These are phyloP conservation scores for Pseudomyrmex concolor DNA, from an alignment of 1,140 invertebrate species.

Conservation along the genomic window DNA sequence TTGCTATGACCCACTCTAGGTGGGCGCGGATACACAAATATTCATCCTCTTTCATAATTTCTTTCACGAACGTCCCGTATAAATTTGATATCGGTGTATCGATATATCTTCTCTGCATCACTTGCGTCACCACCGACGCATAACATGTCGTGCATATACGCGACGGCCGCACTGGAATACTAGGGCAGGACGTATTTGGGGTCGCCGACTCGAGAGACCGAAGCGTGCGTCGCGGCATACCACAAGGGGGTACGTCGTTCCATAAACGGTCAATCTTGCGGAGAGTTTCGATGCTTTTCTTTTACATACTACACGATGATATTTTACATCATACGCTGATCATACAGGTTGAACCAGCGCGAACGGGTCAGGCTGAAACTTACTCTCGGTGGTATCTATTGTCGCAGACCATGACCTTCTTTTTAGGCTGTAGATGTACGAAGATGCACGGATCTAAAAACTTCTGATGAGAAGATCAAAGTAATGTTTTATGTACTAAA, in stretches of 20 bases:
- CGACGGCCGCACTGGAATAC: conserved; percentile 58
- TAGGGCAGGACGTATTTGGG: conserved; percentile 59
- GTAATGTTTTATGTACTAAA: background rate
- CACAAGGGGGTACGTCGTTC: conserved; percentile 36
- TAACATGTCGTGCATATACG: conserved; percentile 52
- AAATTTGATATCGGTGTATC: background rate
- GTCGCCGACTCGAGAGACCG: conserved; percentile 60
- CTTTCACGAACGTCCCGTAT: background rate
- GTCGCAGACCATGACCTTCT: conserved; percentile 2
- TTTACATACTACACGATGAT: conserved; percentile 43
- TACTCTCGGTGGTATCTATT: conserved; percentile 26
- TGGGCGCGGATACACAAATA: background rate
- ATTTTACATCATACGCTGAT: conserved; percentile 37
- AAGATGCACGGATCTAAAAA: background rate
- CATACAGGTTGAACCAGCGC: background rate
- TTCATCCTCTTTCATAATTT: background rate
- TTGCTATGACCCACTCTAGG: no score
- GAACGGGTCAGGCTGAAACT: conserved; percentile 23
- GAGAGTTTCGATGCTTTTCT: conserved; percentile 40
- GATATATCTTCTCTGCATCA: background rate
- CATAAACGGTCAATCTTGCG: conserved; percentile 43
- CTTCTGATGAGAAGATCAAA: background rate
- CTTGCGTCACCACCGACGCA: conserved; percentile 48
- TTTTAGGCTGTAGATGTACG: background rate
- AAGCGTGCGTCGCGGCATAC: conserved; percentile 31